These are phyloP conservation scores for Phortica okadai DNA, from an alignment of 2,888 invertebrate genomes.

Conservation along the genomic window DNA sequence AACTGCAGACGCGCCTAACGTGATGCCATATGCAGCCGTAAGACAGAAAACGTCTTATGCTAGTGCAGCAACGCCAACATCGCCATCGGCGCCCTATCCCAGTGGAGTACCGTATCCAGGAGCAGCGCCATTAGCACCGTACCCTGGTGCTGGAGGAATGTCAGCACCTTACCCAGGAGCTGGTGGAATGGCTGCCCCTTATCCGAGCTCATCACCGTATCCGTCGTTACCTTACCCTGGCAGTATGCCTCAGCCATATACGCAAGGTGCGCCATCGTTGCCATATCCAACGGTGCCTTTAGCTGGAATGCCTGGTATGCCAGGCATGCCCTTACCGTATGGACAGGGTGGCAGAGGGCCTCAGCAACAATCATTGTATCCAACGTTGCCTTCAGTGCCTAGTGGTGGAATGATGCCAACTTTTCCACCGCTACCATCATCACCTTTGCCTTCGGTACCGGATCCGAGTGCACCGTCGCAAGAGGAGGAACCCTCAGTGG, in stretches of 20 bases:
- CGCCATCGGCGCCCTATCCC: constrained; percentile 46
- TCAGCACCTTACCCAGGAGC: constrained; percentile 46
- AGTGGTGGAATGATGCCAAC: constrained; percentile 39
- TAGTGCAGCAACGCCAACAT: constrained; percentile 42
- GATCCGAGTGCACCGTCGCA: constrained; percentile 58
- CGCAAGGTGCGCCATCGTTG: constrained; percentile 51
- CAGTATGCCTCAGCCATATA: constrained; percentile 45
- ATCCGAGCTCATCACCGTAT: constrained; percentile 49
- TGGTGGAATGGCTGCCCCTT: constrained; percentile 9
- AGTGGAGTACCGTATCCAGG: constrained; percentile 54
- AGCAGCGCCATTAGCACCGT: constrained; percentile 42
- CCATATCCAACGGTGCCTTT: constrained; percentile 65
- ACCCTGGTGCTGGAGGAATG: constrained; percentile 42
- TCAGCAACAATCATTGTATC: constrained; percentile 43
- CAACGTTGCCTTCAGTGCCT: constrained; percentile 54
- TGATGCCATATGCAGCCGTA: constrained; percentile 56
- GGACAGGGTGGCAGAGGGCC: constrained; percentile 50
- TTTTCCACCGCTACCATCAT: constrained; percentile 48
- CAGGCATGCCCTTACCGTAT: constrained; percentile 70
- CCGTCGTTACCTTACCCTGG: constrained; percentile 43
- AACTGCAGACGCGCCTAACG: constrained; percentile 58
- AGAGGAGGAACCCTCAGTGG: constrained; percentile 68
- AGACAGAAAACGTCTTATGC: constrained; percentile 53
- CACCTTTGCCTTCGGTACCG: constrained; percentile 54
- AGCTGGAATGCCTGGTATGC: constrained; percentile 61